Conservation (phyloP, 1,140 invertebrate genomes). For the Drosophila jambulina region DNA sequence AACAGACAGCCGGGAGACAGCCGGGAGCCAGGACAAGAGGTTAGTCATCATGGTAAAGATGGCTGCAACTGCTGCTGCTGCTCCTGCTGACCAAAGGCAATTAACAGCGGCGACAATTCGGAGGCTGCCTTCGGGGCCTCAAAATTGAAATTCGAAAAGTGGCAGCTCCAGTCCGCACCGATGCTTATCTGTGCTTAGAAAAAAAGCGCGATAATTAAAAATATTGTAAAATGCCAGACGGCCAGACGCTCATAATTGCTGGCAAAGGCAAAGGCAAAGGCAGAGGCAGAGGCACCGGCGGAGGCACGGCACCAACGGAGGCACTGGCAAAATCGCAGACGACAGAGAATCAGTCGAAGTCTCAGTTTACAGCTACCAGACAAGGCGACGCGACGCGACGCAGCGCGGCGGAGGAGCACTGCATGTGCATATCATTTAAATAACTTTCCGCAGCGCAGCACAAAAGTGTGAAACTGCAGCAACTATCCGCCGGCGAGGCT, state of each 20-base stretch:
- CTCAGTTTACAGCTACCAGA: conserved; percentile 80
- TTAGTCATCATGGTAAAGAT: conserved; percentile 51
- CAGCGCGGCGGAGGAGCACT: conserved; percentile 25
- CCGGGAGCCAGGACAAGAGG: conserved; percentile 16
- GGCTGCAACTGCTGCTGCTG: conserved; percentile 2
- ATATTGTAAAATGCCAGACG: conserved; percentile 66
- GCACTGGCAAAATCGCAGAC: conserved; percentile 32
- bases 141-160: conserved; percentile 67
- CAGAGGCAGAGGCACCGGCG: not conserved
- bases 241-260: conserved; percentile 79
- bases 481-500: conserved; percentile 14
- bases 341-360: conserved; percentile 39
- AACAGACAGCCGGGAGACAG: conserved; percentile 23
- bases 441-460: conserved; percentile 63
- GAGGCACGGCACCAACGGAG: conserved; percentile 4
- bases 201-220: conserved; percentile 57
- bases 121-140: conserved; percentile 33
- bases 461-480: conserved; percentile 78
- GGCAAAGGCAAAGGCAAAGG: conserved; percentile 13
- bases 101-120: conserved; percentile 72
- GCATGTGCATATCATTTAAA: conserved; percentile 82
- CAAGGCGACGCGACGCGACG: conserved; percentile 37
- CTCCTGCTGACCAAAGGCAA: conserved; percentile 44
- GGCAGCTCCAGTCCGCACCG: conserved; percentile 14
- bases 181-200: conserved; percentile 54